Evolutionary conservation across 2,888 invertebrate species (phyloP), one percentile per base, ranked within the genome.

Genomic region (Caenorhabditis sp.): DNA sequence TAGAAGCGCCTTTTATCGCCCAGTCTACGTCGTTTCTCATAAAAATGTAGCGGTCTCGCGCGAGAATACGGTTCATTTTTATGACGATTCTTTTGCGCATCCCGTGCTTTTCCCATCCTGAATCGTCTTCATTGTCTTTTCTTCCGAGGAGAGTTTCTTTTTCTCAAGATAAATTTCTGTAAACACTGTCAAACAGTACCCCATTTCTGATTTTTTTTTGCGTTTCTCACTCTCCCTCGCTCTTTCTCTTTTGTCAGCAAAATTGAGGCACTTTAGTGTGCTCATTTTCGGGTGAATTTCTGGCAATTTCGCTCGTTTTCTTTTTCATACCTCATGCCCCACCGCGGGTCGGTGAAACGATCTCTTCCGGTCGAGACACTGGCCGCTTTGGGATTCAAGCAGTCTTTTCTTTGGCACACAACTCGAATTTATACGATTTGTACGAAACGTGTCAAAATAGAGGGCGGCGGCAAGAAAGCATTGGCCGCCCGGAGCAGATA

Each of bases 41-140:
- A 56, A 66, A 65, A 66, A 66, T 56, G 65, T 66, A 56, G 65
- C 65, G 50, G 48, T 66, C 46, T 55, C 39, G 62, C 27, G 26
- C 53, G 45, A 24, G 43, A 53, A 26, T 26, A 45, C 45, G 35
- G 46, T 56, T 37, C 52, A 52, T 65, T 59, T 56, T 56, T 62
- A 62, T 62, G 62, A 50, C 61, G 46, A 46, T 26, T 41, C 20
- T 41, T 15, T 35, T 9, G 15, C 30, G 48, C 37, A 22, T 13
- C 11, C 32, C 9, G n/a, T 35, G 11, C n/a, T 24, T 35, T 61
- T 50, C 27, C 13, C 48, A 35, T 39, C 39, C 63, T 53, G 52
- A 30, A 45, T 65, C 24, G 65, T 6, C 50, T 15, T 56, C 30
- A 43, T 41, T 15, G 11, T 27, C 43, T 53, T 11, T 35, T 13